phyloP scores from a whole-genome alignment of 2,888 invertebrate species.

The Agapostemon virescens region DNA sequence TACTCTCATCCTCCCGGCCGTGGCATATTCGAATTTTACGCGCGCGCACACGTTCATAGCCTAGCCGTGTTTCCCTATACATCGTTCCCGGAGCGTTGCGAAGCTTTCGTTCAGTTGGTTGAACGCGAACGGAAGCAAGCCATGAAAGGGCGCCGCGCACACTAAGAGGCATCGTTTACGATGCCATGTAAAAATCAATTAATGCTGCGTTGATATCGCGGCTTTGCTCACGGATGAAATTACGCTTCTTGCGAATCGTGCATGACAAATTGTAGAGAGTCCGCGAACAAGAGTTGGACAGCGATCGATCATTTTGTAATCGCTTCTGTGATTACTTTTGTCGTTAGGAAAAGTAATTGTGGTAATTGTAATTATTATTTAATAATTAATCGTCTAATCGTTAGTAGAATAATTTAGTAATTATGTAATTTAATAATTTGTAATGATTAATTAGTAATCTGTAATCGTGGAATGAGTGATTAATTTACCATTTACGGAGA shows the following conservation, averaged over 20 bases:
- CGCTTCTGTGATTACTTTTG: neutral
- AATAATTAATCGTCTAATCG: too few relatives aligned
- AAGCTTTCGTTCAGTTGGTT: slow-evolving; percentile 37
- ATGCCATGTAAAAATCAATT: slow-evolving; percentile 35
- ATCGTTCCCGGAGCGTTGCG: slow-evolving; percentile 32
- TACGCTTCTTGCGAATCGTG: neutral
- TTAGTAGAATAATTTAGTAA: too few relatives aligned
- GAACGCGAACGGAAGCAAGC: slow-evolving; percentile 35
- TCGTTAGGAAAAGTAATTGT: too few relatives aligned
- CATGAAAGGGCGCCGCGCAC: slow-evolving; percentile 10
- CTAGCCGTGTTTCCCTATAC: neutral
- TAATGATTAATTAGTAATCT: too few relatives aligned
- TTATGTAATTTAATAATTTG: too few relatives aligned
- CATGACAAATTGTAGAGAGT: neutral
- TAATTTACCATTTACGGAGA: too few relatives aligned
- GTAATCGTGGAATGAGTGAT: too few relatives aligned
- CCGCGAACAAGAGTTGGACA: neutral
- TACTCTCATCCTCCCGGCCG: slow-evolving; percentile 27
- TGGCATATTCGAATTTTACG: slow-evolving; percentile 38
- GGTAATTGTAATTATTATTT: too few relatives aligned
- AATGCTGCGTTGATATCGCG: slow-evolving; percentile 11
- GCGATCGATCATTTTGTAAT: neutral
- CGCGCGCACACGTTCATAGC: slow-evolving; percentile 8
- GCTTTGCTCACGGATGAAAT: neutral
- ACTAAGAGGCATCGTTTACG: neutral